Base-by-base conservation (phyloP, 2,797 vertebrate genomes). In the Tenualosa ilisha region DNA sequence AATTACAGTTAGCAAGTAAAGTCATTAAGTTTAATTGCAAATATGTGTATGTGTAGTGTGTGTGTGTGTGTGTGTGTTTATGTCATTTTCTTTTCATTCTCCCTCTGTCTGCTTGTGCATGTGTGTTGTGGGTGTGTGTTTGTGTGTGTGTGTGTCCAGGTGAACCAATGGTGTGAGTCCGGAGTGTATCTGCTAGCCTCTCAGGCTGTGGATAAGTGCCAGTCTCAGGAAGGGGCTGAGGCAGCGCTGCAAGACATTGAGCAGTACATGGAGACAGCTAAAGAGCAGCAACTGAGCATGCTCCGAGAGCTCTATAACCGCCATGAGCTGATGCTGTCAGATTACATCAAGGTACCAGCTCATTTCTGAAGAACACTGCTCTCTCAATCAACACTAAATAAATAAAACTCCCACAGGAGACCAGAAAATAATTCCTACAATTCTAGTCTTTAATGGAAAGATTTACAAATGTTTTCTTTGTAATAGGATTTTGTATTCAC, bases 181-280 rank as follows among this genome's bases (percentile, higher is more conserved):
- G 98, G 98, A 75, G 96, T 99, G 91, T 99, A 98, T 92, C 96
- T 99, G 91, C 93, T 99, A 90, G 98, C 98, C 83, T 98, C 97
- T 81, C 98, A 99, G 94, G 97, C 97, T 86, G 97, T 99, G 86
- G 98, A 99, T 90, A 98, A 98, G 89, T 99, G 97, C 92, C 98
- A 99, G 91, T 97, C 98, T 37, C 97, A 98, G 93, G 98, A 99
- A 84, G 98, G 98, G 43, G 97, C 98, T 17, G 98, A 99, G 91
- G 94, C 95, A 8, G 97, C 97, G 0, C 93, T 98, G 20, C 91
- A 91, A 3, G 98, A 99, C 93, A 98, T 99, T 0, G 95, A 98
- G 87, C 89, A 85, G 26, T 99, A 98, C 90, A 93, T 97, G 91
- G 93, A 94, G 86, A 95, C 96, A 0, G 96, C 95, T 9, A 94